Conservation (phyloP, 2,888 invertebrate species). For the Sinohyriopsis cumingii region DNA sequence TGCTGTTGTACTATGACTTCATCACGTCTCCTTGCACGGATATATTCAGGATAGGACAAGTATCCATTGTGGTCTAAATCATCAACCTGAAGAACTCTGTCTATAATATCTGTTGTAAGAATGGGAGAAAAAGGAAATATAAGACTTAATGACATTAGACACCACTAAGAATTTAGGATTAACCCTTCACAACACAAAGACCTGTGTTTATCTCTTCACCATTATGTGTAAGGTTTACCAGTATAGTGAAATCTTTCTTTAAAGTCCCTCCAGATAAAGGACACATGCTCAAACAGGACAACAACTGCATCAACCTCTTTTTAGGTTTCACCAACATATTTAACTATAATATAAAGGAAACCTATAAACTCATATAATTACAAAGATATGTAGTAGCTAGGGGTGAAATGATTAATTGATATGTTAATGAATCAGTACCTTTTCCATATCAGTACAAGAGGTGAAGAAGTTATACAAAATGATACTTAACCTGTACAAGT, state of each 20-base stretch:
- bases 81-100: constrained; percentile 86
- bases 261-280: too few relatives aligned
- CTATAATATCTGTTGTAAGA: constrained; percentile 82
- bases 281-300: too few relatives aligned
- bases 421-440: too few relatives aligned
- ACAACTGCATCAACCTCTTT: too few relatives aligned
- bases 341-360: too few relatives aligned
- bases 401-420: too few relatives aligned
- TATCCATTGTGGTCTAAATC: constrained; percentile 90
- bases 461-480: too few relatives aligned
- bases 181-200: neutral
- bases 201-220: neutral
- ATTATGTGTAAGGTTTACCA: neutral
- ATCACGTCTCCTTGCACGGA: constrained; percentile 63
- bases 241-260: neutral
- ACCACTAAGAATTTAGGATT: neutral
- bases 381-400: too few relatives aligned
- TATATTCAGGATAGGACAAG: constrained; percentile 87
- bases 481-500: too few relatives aligned
- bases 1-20: constrained; percentile 40
- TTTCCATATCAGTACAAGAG: too few relatives aligned
- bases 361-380: too few relatives aligned
- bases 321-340: too few relatives aligned
- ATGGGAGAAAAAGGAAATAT: constrained; percentile 8
- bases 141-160: neutral